A percentile compares a stretch with the other conserved stretches of the same genome.
These are phyloP conservation scores for Cynaeus angustus DNA, from an alignment of 2,888 invertebrate genomes.

Conservation along the genomic window DNA sequence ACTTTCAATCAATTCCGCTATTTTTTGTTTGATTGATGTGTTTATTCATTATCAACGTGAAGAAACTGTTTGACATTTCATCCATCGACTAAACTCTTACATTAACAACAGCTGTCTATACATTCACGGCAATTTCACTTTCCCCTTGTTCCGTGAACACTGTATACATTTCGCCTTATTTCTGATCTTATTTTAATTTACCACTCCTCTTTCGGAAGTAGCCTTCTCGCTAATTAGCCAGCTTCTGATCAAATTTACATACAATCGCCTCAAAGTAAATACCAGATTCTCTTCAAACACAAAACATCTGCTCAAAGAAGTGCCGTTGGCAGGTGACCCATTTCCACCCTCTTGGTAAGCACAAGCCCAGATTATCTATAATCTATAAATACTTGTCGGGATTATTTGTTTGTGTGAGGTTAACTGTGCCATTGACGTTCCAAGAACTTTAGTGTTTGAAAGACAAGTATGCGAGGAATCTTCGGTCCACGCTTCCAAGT, in stretches of 20 bases:
- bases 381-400: constrained; percentile 26
- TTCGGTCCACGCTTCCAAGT: constrained; percentile 28
- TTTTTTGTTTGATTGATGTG: constrained; percentile 1
- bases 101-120: too few species aligned
- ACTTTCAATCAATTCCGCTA: neutral
- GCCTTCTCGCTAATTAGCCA: constrained; percentile 11
- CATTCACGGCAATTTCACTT: too few species aligned
- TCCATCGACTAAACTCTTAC: neutral
- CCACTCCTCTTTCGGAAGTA: neutral
- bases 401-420: constrained; percentile 30
- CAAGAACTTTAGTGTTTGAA: neutral
- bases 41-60: neutral
- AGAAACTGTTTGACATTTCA: constrained; percentile 8
- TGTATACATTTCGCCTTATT: too few species aligned
- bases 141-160: too few species aligned
- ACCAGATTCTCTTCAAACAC: constrained; percentile 9
- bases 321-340: constrained; percentile 8
- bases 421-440: constrained; percentile 5
- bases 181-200: neutral
- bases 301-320: neutral
- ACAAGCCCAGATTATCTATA: constrained; percentile 1
- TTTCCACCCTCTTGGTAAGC: constrained; percentile 2
- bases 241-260: constrained; percentile 3
- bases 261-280: constrained; percentile 9
- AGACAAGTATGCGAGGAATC: constrained; percentile 19